Evolutionary conservation across 2,797 vertebrate genomes (phyloP), one percentile per base, ranked within the genome.

Genomic region (Cossypha niveicapilla): DNA sequence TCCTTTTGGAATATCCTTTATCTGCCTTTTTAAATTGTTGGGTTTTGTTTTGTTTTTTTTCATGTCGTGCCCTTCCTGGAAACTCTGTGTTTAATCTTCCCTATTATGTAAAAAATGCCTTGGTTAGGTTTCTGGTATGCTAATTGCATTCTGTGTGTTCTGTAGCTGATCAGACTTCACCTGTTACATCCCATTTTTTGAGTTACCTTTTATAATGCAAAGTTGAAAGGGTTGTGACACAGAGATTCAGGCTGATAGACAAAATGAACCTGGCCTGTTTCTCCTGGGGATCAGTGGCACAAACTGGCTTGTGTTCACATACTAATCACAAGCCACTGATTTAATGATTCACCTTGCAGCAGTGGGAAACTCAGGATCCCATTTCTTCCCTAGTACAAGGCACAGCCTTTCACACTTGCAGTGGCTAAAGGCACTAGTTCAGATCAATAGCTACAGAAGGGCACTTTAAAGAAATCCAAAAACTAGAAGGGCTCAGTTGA

Each of bases 61-160:
- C 3, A 32, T 16, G 24, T 50, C 39, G 28, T 44, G 10, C 4
- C 3, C 10, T 66, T 68, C 37, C 57, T 60, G 23, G 25, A 77
- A 90, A 71, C 11, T 42, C 34, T 41, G 2, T 79, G 13, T 75
- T 27, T 71, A 47, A 63, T 60, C 7, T 74, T 88, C 24, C 6
- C 11, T 35, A 1, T 34, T 35, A 37, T 3, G 10, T 27, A 76
- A 61, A 76, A 41, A 11, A 1, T 19, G 0, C 2, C 8, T 56
- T 41, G 21, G 8, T 48, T 44, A 51, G 9, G 25, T 51, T 84
- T 67, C 34, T 80, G 35, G 10, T 25, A 14, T 53, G 23, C 7
- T 19, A 62, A 71, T 11, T 19, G 7, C 28, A 24, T 71, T 67
- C 34, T 63, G 1, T 45, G 28, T n/a, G 17, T 41, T 92, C 37